Evolutionary conservation across 1,140 invertebrate species (phyloP), one percentile per base, ranked within the genome.

Genomic region (Drosophila kepulauana): DNA sequence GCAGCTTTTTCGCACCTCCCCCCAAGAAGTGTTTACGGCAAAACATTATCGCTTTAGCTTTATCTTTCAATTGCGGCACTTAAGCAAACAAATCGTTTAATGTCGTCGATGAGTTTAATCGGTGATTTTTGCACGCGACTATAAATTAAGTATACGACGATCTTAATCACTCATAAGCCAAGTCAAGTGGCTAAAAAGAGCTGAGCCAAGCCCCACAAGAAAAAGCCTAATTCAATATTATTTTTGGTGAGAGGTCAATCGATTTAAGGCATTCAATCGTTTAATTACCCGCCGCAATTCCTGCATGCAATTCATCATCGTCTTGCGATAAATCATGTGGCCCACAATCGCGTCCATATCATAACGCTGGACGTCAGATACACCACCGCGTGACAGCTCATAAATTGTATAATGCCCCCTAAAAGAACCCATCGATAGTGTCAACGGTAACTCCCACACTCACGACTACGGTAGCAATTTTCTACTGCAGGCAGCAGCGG

Each of bases 31-130:
- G 33, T 59, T 62, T 58, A 54, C 48, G 64, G 58, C 35, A 48
- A 35, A 25, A 25, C 49, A 46, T 62, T 56, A 56, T 56, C 59
- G 11, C 28, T 7, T 2, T 52, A 10, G n/a, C 64, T 59, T 75
- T 87, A 88, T 87, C 82, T 77, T 52, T 80, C 69, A 69, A 88
- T 87, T 87, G 49, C 52, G 46, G 46, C 49, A 88, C 84, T 87
- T 80, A 61, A 88, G 43, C 20, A 58, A 51, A 65, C 61, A 82
- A 87, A 87, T 87, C 82, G 76, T 71, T 79, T 79, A 57, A 35
- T 35, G 45, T 46, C 11, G 25, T 30, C 59, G 68, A 66, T 68
- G 62, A 70, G 57, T 68, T 67, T 85, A 85, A 85, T 85, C 66
- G 81, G 57, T 87, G 84, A 88, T 88, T 86, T 87, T 61, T 56